Base-by-base conservation (phyloP, 2,113 vertebrate genomes). In the Rhinopithecus roxellana region DNA sequence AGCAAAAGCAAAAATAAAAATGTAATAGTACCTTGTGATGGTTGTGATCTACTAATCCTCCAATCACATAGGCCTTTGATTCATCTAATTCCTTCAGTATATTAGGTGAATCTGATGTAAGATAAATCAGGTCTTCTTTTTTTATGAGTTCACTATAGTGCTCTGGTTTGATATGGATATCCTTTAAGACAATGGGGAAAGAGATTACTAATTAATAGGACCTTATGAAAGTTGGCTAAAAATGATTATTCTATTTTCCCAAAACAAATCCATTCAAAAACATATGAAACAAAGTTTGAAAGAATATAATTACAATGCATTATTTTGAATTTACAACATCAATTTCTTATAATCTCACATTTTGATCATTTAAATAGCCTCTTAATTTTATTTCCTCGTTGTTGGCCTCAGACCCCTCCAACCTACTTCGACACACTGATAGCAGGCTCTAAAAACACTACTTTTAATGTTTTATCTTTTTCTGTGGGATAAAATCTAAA, bases 31-130 rank as follows among this genome's bases (percentile, higher is more conserved):
- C 99, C 99, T 99, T 99, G 95, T 99, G 99, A 96, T 99, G 99
- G 98, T 99, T 99, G 98, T 99, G 99, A 98, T 99, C 99, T 93
- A 99, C 99, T 72, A 99, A 98, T 25, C 99, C 99, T 97, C 99
- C 99, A 1, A 99, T 99, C 64, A 99, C 98, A 17, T 99, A 99
- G 27, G 99, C 99, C 97, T 99, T 99, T 59, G 98, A 98, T 61
- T 99, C 99, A 97, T 99, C 99, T 87, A 99, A 98, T 96, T 99
- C 99, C 45, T 98, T 98, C 87, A 99, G 98, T 32, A 99, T 25
- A 0, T 99, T 99, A 8, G 99, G 99, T 18, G 99, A 99, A 98
- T 99, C 99, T 5, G 99, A 99, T 7, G 99, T 99, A 83, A 99
- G 99, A 97, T 99, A 99, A 1, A 99, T 98, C 45, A 99, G 97